Evolutionary conservation across 2,888 invertebrate genomes (phyloP).

Genomic region (Rhogogaster chlorosoma): DNA sequence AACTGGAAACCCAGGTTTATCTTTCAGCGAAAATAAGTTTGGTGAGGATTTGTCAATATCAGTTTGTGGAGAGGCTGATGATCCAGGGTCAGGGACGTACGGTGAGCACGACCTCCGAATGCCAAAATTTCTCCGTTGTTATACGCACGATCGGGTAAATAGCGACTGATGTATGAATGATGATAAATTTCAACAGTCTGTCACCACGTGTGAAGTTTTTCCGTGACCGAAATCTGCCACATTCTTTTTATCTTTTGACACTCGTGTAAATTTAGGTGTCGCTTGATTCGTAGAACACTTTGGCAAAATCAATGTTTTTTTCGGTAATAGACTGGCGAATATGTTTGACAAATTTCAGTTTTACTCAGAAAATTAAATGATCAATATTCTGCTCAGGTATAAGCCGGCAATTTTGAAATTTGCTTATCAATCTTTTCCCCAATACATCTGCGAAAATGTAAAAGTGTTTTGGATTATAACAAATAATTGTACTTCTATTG

Average conservation of each 20-base stretch:
- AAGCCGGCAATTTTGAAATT: neutral
- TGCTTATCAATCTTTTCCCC: neutral
- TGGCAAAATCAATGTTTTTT: neutral
- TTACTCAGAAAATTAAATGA: neutral
- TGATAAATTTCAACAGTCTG: conserved; percentile 18
- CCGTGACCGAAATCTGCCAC: conserved; percentile 1
- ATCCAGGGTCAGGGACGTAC: conserved; percentile 29
- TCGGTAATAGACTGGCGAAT: neutral
- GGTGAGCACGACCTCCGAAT: neutral
- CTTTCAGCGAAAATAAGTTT: neutral
- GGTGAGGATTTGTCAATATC: neutral
- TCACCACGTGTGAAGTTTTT: neutral
- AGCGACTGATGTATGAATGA: neutral
- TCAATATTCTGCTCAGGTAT: neutral
- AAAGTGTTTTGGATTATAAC: neutral
- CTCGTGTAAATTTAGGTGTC: neutral
- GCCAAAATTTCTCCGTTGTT: neutral
- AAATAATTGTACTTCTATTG: neutral
- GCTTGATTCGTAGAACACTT: neutral
- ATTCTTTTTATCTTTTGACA: neutral
- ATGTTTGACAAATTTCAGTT: neutral
- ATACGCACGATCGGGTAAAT: neutral
- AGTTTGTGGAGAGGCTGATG: neutral
- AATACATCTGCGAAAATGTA: too few relatives aligned
- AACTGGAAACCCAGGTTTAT: conserved; percentile 3